Evolutionary conservation across 2,113 vertebrate species (phyloP), one percentile per base, ranked within the genome.

Genomic region (Cyanoramphus novaezelandiae): DNA sequence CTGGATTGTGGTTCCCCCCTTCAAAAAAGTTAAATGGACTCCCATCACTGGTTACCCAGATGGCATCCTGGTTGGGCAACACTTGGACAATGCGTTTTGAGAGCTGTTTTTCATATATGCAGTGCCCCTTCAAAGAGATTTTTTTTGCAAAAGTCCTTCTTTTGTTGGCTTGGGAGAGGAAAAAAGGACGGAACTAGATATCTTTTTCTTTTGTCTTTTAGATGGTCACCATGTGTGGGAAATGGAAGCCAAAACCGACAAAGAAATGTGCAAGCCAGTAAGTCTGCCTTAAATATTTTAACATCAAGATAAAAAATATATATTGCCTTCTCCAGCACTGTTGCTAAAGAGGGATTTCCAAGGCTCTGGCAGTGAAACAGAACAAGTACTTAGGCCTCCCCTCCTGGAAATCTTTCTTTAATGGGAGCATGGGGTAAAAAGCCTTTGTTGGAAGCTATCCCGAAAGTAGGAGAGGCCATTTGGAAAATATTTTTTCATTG

Each of bases 141-240:
- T 82, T 74, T 79, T 72, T 90, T 82, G 14, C 24, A 43, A 19
- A 88, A 95, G 29, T 74, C 43, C 23, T 39, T 81, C 71, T 44
- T 88, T 49, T 59, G 43, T 77, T 93, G 35, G 10, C 50, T 86
- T 92, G 55, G 47, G 83, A 92, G 69, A 71, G 6, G 14, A 47
- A 86, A 62, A 92, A 91, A 77, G 59, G 39, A 28, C 5, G 33
- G 62, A 96, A 80, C 90, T 76, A 37, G 79, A 67, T 80, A 64
- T 77, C 81, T 81, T 79, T 97, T 69, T 96, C 83, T 97, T 97
- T 96, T 97, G 68, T 92, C 95, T 97, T 97, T 75, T 93, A 99
- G 99, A 99, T 98, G 99, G 99, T 82, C 99, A 99, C 98, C 99
- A 99, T 82, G 98, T 99, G 96, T 99, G 99, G 99, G 99, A 99